These are phyloP conservation scores for Calycopis cecrops DNA, from an alignment of 1,140 invertebrate species.

Conservation along the genomic window DNA sequence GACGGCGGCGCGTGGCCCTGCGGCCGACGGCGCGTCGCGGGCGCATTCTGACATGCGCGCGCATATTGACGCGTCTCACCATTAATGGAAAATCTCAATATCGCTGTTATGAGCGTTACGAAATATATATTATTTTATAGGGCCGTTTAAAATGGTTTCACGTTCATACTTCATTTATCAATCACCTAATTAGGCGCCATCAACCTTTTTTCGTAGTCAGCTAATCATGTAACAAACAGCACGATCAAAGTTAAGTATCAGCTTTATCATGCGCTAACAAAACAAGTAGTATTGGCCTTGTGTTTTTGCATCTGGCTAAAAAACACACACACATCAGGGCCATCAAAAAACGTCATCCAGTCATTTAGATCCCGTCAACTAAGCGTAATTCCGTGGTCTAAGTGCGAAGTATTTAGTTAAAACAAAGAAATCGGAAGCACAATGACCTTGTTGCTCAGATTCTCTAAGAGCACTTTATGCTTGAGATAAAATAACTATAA, in stretches of 20 bases:
- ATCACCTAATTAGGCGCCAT: no score
- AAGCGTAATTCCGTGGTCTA: slow-evolving; percentile 62
- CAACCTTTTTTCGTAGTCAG: background rate
- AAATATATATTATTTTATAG: no score
- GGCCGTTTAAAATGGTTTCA: no score
- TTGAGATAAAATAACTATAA: background rate
- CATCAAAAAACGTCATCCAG: slow-evolving; percentile 50
- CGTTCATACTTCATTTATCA: no score
- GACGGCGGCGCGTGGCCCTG: slow-evolving; percentile 39
- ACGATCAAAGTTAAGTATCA: slow-evolving; percentile 10
- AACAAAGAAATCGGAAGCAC: slow-evolving; percentile 64
- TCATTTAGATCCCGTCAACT: slow-evolving; percentile 63
- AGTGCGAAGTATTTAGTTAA: slow-evolving; percentile 43
- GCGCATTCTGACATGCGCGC: slow-evolving; percentile 67
- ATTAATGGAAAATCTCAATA: slow-evolving; percentile 6
- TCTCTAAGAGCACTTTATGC: background rate
- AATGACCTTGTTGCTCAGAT: slow-evolving; percentile 45
- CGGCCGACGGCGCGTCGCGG: slow-evolving; percentile 35
- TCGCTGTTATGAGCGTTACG: no score
- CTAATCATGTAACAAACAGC: background rate
- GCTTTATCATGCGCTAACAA: slow-evolving; percentile 30
- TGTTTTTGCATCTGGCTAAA: slow-evolving; percentile 45
- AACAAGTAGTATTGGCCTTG: slow-evolving; percentile 44
- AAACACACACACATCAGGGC: slow-evolving; percentile 45
- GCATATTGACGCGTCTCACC: slow-evolving; percentile 52